Percentiles rank a stretch among this genome's conserved stretches.
These are phyloP conservation scores for Petrolisthes manimaculis DNA, from an alignment of 2,888 invertebrate species.

Conservation along the genomic window DNA sequence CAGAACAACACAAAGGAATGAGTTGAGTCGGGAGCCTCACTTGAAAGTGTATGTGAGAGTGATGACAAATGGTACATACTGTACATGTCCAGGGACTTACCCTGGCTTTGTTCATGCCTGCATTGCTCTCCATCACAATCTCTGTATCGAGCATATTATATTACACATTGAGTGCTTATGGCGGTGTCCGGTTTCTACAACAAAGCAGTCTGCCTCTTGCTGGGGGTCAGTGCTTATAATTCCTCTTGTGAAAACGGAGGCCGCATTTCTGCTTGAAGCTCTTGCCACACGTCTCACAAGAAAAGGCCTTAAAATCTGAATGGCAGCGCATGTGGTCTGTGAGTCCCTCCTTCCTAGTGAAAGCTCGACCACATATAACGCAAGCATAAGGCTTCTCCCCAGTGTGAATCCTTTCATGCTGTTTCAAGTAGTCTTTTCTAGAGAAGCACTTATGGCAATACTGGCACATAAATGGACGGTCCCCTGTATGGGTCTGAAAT, in stretches of 20 bases:
- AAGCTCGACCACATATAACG: conserved; percentile 63
- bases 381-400: conserved; percentile 65
- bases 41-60: too few relatives aligned
- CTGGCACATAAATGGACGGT: conserved; percentile 66
- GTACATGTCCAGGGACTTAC: too few relatives aligned
- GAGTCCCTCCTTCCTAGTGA: conserved; percentile 64
- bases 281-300: conserved; percentile 64
- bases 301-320: conserved; percentile 64
- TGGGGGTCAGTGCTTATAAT: conserved; percentile 61
- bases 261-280: conserved; percentile 66
- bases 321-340: conserved; percentile 66
- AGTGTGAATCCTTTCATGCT: conserved; percentile 65
- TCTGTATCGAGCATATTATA: not conserved
- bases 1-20: too few relatives aligned
- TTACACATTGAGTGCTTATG: not conserved
- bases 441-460: conserved; percentile 66
- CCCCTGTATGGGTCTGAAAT: conserved; percentile 65
- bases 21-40: too few relatives aligned
- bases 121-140: too few relatives aligned
- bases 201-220: not conserved
- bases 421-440: conserved; percentile 65
- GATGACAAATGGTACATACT: too few relatives aligned
- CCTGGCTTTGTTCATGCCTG: too few relatives aligned
- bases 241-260: conserved; percentile 64
- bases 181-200: not conserved